Conservation (phyloP, 2,888 invertebrate genomes). For the Agrotis clavis region DNA sequence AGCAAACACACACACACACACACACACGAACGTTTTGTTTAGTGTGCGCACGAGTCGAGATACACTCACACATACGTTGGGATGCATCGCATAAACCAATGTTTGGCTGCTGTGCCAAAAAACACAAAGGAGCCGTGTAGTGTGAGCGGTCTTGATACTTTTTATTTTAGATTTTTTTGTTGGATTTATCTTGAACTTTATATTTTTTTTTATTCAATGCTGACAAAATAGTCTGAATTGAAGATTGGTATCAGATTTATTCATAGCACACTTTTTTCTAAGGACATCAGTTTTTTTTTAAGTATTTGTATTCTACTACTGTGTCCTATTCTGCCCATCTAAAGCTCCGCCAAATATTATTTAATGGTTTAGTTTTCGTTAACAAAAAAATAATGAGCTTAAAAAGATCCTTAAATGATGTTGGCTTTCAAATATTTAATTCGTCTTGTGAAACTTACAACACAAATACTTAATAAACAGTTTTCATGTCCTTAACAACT, state of each 20-base stretch:
- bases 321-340: no score
- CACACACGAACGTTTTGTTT: constrained; percentile 44
- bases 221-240: no score
- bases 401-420: no score
- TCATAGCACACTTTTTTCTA: no score
- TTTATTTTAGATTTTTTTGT: constrained; percentile 2
- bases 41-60: constrained; percentile 69
- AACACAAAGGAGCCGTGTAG: constrained; percentile 81
- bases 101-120: constrained; percentile 90
- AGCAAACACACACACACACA: constrained; percentile 60
- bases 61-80: constrained; percentile 65
- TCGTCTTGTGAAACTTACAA: neutral
- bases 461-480: constrained; percentile 4
- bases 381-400: no score
- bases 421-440: neutral
- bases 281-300: no score
- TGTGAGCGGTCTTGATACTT: constrained; percentile 79
- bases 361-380: no score
- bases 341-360: no score
- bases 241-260: no score
- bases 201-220: no score
- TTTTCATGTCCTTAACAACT: neutral
- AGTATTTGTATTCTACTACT: no score
- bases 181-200: neutral
- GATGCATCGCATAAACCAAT: constrained; percentile 87